A percentile compares a stretch with the other conserved stretches of the same genome.
Evolutionary conservation across 2,797 vertebrate genomes (phyloP).

Genomic region (Malurus leucopterus): DNA sequence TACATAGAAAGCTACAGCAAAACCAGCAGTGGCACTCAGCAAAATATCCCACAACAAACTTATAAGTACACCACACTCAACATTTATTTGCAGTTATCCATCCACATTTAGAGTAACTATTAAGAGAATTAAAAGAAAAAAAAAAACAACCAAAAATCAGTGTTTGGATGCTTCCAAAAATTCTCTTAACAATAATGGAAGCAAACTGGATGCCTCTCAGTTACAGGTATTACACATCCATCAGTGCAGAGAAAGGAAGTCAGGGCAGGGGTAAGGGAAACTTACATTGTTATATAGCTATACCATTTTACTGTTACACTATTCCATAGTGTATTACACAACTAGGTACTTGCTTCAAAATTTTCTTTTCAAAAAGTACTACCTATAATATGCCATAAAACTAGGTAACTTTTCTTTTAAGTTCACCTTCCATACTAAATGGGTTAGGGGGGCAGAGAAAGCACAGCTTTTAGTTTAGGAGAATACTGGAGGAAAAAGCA

Average conservation of each 20-base stretch:
- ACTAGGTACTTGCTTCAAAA: background rate
- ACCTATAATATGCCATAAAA: slow-evolving; percentile 33
- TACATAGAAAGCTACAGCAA: background rate
- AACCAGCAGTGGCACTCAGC: slow-evolving; percentile 17
- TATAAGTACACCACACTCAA: slow-evolving; percentile 92
- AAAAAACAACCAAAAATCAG: slow-evolving; percentile 60
- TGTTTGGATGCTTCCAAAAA: slow-evolving; percentile 41
- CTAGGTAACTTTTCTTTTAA: slow-evolving; percentile 17
- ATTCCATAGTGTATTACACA: background rate
- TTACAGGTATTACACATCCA: slow-evolving; percentile 57
- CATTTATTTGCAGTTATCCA: slow-evolving; percentile 93
- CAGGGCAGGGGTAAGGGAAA: background rate
- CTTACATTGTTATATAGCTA: background rate
- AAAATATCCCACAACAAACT: slow-evolving; percentile 96
- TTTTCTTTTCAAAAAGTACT: slow-evolving; percentile 9
- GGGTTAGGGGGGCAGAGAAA: background rate
- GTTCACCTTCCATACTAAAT: slow-evolving; percentile 68
- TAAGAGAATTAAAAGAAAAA: slow-evolving; percentile 75
- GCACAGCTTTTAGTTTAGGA: background rate
- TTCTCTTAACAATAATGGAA: slow-evolving; percentile 34
- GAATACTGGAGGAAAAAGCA: background rate
- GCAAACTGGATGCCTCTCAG: slow-evolving; percentile 48
- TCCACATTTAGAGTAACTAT: slow-evolving; percentile 89
- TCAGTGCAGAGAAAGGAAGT: background rate
- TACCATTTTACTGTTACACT: background rate